Percentiles rank a stretch among this genome's conserved stretches.
Evolutionary conservation across 1,140 invertebrate species (phyloP).

Genomic region (Argopecten irradians): DNA sequence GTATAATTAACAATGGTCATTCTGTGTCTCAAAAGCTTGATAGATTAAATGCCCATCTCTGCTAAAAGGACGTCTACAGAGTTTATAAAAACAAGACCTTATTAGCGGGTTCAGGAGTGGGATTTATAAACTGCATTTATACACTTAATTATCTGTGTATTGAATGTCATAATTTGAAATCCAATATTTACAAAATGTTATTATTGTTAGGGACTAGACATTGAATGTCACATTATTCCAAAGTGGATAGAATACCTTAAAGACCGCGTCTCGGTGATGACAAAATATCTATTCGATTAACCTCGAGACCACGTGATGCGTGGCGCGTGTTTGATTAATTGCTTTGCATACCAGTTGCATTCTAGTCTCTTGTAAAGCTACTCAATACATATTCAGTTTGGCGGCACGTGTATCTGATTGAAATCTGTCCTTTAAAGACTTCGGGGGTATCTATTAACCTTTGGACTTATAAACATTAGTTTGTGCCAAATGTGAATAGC

Average conservation of each 20-base stretch:
- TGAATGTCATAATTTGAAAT: conserved; percentile 18
- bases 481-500: no score
- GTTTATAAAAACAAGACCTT: neutral
- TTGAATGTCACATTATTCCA: neutral
- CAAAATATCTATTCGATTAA: neutral
- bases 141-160: neutral
- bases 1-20: conserved; percentile 19
- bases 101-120: neutral
- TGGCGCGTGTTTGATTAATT: neutral
- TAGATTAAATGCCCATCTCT: conserved; percentile 8
- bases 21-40: neutral
- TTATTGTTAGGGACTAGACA: neutral
- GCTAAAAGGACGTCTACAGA: neutral
- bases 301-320: neutral
- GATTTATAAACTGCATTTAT: neutral
- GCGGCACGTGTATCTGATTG: neutral
- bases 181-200: neutral
- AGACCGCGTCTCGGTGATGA: neutral
- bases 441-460: no score
- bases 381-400: neutral
- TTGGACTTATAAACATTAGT: no score
- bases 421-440: no score
- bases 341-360: neutral
- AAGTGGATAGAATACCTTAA: neutral
- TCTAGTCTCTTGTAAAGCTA: neutral